Percentiles rank a stretch among this genome's conserved stretches.
These are phyloP conservation scores for Drosophila kambysellisi DNA, from an alignment of 2,888 invertebrate species.

Conservation along the genomic window DNA sequence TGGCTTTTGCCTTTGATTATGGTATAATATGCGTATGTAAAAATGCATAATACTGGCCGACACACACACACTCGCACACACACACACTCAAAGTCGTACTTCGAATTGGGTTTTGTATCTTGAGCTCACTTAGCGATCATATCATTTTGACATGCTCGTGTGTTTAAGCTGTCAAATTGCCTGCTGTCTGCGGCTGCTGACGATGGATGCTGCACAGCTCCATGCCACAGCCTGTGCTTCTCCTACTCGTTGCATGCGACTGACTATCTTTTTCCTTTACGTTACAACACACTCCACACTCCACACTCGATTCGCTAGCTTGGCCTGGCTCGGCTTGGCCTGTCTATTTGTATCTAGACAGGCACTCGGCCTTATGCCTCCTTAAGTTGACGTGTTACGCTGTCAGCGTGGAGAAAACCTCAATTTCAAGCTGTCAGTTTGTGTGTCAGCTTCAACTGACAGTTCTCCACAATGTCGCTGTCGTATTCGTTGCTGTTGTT, in stretches of 20 bases:
- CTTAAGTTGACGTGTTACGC: conserved; percentile 81
- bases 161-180: conserved; percentile 81
- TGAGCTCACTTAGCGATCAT: conserved; percentile 80
- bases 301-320: conserved; percentile 1
- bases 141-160: conserved; percentile 80
- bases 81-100: background rate
- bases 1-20: conserved; percentile 63
- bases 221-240: conserved; percentile 41
- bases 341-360: conserved; percentile 81
- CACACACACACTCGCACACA: background rate
- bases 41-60: conserved; percentile 30
- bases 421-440: conserved; percentile 84
- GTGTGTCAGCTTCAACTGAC: conserved; percentile 84
- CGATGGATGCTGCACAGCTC: background rate
- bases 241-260: conserved; percentile 44
- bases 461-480: conserved; percentile 77
- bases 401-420: conserved; percentile 82
- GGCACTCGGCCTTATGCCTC: conserved; percentile 80
- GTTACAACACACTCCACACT: conserved; percentile 21
- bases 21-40: conserved; percentile 46
- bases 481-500: conserved; percentile 39
- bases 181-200: conserved; percentile 71
- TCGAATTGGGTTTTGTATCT: conserved; percentile 9
- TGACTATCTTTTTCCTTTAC: conserved; percentile 59
- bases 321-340: conserved; percentile 42